A percentile compares a stretch with the other conserved stretches of the same genome.
Evolutionary conservation across 92 coral and sea anemone species (phyloP).

Genomic region (Epizoanthus stellaris): DNA sequence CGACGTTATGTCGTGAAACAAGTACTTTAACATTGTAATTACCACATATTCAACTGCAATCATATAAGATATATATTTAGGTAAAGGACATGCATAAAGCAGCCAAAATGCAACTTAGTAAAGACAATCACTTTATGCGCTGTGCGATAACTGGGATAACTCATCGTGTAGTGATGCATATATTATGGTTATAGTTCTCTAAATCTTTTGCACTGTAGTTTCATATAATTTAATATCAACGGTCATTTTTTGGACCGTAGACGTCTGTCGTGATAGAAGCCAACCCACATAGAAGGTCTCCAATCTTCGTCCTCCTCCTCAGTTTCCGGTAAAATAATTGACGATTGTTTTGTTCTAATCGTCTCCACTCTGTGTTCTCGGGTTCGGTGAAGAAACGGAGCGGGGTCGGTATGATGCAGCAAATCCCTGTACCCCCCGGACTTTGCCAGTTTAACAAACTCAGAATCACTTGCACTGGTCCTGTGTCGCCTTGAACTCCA

Average conservation of each 20-base stretch:
- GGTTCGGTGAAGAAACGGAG: slow-evolving; percentile 50
- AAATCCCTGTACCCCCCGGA: slow-evolving; percentile 74
- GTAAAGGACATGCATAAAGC: too few species aligned
- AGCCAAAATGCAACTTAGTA: too few species aligned
- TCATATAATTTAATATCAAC: not conserved
- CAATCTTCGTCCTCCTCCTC: slow-evolving; percentile 10
- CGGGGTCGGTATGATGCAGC: slow-evolving; percentile 58
- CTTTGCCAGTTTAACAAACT: slow-evolving; percentile 69
- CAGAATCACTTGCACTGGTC: slow-evolving; percentile 62
- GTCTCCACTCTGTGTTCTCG: slow-evolving; percentile 2
- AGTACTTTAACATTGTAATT: too few species aligned
- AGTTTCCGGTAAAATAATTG: slow-evolving; percentile 26
- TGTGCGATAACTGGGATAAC: too few species aligned
- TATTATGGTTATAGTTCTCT: not conserved
- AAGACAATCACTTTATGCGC: too few species aligned
- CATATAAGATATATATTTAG: too few species aligned
- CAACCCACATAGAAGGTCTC: slow-evolving; percentile 22
- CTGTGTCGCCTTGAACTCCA: not conserved
- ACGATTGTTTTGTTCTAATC: not conserved
- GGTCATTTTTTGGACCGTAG: slow-evolving; percentile 2
- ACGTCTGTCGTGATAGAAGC: slow-evolving; percentile 26
- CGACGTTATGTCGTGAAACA: too few species aligned
- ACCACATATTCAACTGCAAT: too few species aligned
- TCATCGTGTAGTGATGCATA: too few species aligned
- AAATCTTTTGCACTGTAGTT: not conserved